A percentile compares a stretch with the other conserved stretches of the same genome.
Evolutionary conservation across 2,797 vertebrate genomes (phyloP).

Genomic region (Tapirus indicus): DNA sequence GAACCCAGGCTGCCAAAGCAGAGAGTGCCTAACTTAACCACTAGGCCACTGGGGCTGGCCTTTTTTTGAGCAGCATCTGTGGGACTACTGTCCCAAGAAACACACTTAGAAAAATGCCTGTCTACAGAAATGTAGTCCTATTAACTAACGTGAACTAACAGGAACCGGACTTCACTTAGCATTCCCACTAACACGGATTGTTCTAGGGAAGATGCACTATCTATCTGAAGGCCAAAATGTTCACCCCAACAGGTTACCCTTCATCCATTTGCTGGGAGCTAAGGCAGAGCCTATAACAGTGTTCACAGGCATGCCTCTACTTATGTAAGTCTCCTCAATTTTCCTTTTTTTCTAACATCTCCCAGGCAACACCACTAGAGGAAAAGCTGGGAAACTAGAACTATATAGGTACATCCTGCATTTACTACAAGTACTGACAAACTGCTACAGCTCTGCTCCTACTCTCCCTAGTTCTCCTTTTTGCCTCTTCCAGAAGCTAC

Average conservation of each 20-base stretch:
- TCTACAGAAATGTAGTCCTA: background rate
- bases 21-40: too few relatives aligned
- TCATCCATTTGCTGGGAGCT: background rate
- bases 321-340: background rate
- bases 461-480: background rate
- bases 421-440: background rate
- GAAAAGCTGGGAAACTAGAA: background rate
- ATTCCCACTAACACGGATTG: background rate
- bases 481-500: background rate
- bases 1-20: too few relatives aligned
- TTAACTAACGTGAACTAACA: background rate
- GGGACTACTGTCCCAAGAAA: conserved; percentile 6
- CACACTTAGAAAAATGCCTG: background rate
- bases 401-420: background rate
- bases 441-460: background rate
- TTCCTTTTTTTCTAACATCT: background rate
- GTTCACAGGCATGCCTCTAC: background rate
- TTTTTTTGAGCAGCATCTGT: background rate
- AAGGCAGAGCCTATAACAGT: background rate
- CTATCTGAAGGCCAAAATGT: background rate
- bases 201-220: background rate
- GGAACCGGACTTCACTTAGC: background rate
- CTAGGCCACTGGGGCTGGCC: too few relatives aligned
- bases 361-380: background rate
- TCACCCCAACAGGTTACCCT: background rate